These are phyloP conservation scores for Pristionchus pacificus DNA, from an alignment of 1,140 invertebrate genomes.

Conservation along the genomic window DNA sequence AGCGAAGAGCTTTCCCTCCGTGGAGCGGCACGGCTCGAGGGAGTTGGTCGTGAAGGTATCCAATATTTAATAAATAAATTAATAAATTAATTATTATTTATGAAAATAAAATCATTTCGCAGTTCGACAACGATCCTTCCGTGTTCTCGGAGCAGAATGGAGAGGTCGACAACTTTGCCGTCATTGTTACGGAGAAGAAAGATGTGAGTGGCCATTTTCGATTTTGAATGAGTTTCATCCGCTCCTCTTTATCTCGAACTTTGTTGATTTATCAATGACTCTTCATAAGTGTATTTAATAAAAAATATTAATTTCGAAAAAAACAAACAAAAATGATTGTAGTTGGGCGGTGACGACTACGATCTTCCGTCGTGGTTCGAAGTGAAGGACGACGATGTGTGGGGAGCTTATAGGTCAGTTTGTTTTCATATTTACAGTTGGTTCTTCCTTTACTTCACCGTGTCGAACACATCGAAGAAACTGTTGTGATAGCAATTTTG, in stretches of 20 bases:
- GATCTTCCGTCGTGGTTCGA: conserved; percentile 52
- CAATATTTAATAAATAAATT: conserved; percentile 3
- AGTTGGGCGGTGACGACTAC: conserved; percentile 44
- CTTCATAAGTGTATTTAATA: no score
- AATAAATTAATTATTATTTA: neutral
- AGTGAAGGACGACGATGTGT: conserved; percentile 46
- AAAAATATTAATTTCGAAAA: neutral
- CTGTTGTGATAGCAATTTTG: no score
- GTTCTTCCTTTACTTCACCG: no score
- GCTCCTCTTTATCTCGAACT: no score
- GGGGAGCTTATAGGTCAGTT: conserved; percentile 41
- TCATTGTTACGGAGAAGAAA: conserved; percentile 49
- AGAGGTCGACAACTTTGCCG: conserved; percentile 48
- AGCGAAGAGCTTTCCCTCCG: conserved; percentile 38
- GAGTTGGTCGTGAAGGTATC: conserved; percentile 42
- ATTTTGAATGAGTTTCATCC: neutral
- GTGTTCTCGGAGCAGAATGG: conserved; percentile 51
- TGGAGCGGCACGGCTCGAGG: conserved; percentile 47
- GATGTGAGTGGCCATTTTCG: conserved; percentile 14
- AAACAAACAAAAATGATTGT: conserved; percentile 1
- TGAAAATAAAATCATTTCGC: conserved; percentile 10
- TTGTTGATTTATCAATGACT: no score
- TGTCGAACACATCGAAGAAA: neutral
- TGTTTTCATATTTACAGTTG: neutral
- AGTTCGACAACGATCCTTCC: conserved; percentile 50